A percentile compares a stretch with the other conserved stretches of the same genome.
Evolutionary conservation across 2,113 vertebrate genomes (phyloP).

Genomic region (Protobothrops flavoviridis): DNA sequence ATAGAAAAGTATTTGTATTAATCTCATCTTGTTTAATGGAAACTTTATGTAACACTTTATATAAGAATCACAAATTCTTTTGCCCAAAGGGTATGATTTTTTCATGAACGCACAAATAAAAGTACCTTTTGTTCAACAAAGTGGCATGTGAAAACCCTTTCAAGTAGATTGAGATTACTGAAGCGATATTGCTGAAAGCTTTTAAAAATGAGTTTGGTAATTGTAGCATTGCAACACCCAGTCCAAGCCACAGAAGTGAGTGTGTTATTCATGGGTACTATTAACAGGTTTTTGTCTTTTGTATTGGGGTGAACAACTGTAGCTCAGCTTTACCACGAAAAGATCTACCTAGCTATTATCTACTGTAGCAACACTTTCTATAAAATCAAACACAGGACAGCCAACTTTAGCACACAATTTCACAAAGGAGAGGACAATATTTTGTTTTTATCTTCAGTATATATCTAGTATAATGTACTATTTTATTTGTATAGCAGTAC

Average conservation of each 20-base stretch:
- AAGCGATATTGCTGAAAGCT: conserved; percentile 64
- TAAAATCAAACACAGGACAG: not conserved
- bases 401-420: not conserved
- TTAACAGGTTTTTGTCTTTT: not conserved
- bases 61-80: conserved; percentile 54
- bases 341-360: not conserved
- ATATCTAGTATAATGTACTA: not conserved
- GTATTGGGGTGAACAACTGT: not conserved
- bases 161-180: conserved; percentile 48
- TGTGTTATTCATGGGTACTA: conserved; percentile 2
- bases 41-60: not conserved
- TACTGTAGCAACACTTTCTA: not conserved
- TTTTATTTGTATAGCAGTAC: not conserved
- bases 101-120: conserved; percentile 56
- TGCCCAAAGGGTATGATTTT: conserved; percentile 62
- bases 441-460: not conserved
- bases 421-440: not conserved
- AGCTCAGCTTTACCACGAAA: not conserved
- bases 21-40: conserved; percentile 36
- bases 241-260: not conserved
- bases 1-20: conserved; percentile 30
- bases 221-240: conserved; percentile 45
- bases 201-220: conserved; percentile 59
- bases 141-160: conserved; percentile 43
- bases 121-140: conserved; percentile 60